These are phyloP conservation scores for Schlechtendalia chinensis DNA, from an alignment of 1,140 invertebrate species.

Conservation along the genomic window DNA sequence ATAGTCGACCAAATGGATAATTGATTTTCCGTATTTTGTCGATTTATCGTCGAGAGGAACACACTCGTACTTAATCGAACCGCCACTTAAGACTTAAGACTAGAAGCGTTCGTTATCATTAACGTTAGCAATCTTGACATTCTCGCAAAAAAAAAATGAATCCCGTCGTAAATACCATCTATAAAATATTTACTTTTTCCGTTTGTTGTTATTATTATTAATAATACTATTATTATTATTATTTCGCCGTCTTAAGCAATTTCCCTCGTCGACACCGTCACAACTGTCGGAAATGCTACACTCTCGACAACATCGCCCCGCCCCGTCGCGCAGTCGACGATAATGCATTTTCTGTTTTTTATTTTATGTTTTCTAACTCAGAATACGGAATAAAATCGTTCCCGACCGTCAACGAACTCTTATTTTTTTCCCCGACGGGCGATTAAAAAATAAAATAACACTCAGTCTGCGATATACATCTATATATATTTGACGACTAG, in stretches of 20 bases:
- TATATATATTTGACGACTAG: too few species aligned
- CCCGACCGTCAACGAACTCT: background rate
- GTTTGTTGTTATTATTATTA: constrained; percentile 3
- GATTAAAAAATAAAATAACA: background rate
- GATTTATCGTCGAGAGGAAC: background rate
- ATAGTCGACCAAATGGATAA: background rate
- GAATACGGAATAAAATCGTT: too few species aligned
- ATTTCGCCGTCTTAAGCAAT: background rate
- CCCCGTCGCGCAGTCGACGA: background rate
- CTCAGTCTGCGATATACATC: too few species aligned
- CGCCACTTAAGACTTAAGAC: too few species aligned
- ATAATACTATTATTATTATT: background rate
- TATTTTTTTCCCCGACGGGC: background rate
- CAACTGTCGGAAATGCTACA: background rate
- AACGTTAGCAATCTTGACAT: background rate
- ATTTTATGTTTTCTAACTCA: background rate
- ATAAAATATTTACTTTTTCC: background rate
- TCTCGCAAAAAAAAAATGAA: background rate
- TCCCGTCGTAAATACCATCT: background rate
- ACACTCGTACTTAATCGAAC: background rate
- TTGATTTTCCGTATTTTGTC: constrained; percentile 12
- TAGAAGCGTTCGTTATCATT: background rate
- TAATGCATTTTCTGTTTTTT: background rate
- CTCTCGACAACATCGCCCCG: background rate
- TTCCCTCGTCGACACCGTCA: background rate